Evolutionary conservation across 2,113 vertebrate genomes (phyloP), one percentile per base, ranked within the genome.

Genomic region (Pelodiscus sinensis): DNA sequence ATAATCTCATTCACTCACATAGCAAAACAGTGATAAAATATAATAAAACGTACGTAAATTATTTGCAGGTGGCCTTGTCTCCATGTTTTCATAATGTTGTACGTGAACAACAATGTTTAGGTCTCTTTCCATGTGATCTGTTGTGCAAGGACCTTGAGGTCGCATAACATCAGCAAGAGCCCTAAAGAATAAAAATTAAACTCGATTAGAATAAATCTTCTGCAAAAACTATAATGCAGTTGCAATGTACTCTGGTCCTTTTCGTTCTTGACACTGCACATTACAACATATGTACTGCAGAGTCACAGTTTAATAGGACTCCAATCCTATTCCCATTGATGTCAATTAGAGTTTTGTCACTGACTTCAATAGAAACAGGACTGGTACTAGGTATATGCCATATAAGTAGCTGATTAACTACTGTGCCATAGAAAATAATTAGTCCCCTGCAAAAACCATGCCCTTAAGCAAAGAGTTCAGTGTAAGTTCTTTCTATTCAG

Each of bases 141-240:
- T 98, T 94, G 99, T 98, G 97, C 98, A 98, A 90, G 98, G 99
- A 89, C 98, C 99, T 97, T 99, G 99, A 94, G 99, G 99, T 85
- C 99, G 98, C 99, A 99, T 98, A 95, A 99, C 99, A 62, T 98
- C 99, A 82, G 99, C 99, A 82, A 99, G 99, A 96, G 99, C 99
- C 97, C 99, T 99, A 98, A n/a, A 97, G 97, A 97, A 21, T 94
- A 94, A 87, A 91, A 62, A 92, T 89, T 50, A 87, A 87, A 93
- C 77, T 55, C 79, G 87, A 10, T 68, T 88, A 73, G 29, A 88
- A 82, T 87, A 51, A 94, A 91, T 21, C 56, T 89, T 27, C 19
- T 86, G 80, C 35, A 79, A 87, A 91, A 83, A 88, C 62, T 81
- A 31, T 79, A 58, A 90, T 84, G 58, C 60, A 18, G 91, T 44